Evolutionary conservation across 1,140 invertebrate species (phyloP).

Genomic region (Heliothis virescens): DNA sequence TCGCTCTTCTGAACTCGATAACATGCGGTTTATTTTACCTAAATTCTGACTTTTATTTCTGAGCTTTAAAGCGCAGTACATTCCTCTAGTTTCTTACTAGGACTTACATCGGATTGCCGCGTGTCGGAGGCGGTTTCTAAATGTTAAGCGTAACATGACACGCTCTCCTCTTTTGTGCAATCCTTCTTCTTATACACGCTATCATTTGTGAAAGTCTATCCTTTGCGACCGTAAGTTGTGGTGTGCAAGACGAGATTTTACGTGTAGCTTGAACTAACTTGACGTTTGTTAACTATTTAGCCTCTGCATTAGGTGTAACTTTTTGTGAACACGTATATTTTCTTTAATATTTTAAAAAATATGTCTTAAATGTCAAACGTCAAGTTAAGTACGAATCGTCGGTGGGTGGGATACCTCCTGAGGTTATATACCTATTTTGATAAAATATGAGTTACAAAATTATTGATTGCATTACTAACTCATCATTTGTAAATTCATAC

Average conservation of each 20-base stretch:
- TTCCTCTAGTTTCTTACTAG: not conserved
- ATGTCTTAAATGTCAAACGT: not conserved
- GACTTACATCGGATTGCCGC: slow-evolving; percentile 3
- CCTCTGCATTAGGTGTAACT: not conserved
- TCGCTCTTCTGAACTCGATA: not conserved
- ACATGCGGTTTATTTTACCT: not conserved
- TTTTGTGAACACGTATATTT: too few species aligned
- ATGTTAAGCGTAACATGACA: slow-evolving; percentile 18
- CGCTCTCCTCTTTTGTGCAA: not conserved
- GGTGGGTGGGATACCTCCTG: too few species aligned
- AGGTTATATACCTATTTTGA: not conserved
- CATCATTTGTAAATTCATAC: slow-evolving; percentile 45
- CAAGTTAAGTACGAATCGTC: too few species aligned
- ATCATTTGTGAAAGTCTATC: not conserved
- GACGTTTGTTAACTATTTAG: too few species aligned
- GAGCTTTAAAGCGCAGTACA: not conserved
- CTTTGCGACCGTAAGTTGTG: not conserved
- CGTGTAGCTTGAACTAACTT: not conserved
- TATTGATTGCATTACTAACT: slow-evolving; percentile 8
- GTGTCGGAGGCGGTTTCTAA: not conserved
- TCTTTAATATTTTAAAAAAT: too few species aligned
- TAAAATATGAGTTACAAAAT: not conserved
- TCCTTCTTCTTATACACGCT: not conserved
- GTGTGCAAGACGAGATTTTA: not conserved
- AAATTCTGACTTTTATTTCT: not conserved